Evolutionary conservation across 1,140 invertebrate species (phyloP), one percentile per base, ranked within the genome.

Genomic region (Bacillus rossius): DNA sequence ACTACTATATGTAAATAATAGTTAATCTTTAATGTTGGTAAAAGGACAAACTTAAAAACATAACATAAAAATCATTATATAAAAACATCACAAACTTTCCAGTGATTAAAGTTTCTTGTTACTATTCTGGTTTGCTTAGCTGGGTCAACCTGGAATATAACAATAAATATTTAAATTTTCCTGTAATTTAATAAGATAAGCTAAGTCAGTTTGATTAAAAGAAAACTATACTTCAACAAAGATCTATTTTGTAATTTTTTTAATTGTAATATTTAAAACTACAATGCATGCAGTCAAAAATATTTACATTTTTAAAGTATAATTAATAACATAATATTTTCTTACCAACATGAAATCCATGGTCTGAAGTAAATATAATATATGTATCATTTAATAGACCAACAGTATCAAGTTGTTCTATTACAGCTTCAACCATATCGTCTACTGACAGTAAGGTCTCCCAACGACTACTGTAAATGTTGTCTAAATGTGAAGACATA

Each of bases 331-430:
- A 8, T 8, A 41, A 41, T 41, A 7, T 10, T 17, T 29, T 40
- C 29, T 42, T 75, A 85, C 89, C 91, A 66, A 94, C 76, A 76
- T 95, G 92, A 74, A 86, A 95, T 48, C 92, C 92, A 77, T 94
- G 93, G 70, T 96, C 92, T 0, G 91, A 93, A 0, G 90, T 88
- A 64, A 87, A 91, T 45, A 94, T 83, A 0, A 94, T 69, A 67
- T 87, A 92, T 3, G 92, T 94, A 64, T 89, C 79, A 4, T 89
- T 72, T 5, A 92, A 67, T 2, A 84, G 38, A 7, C 78, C 67
- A 14, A 75, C 69, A 2, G 71, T 61, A 41, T 81, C 73, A 40
- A 93, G 69, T 20, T 76, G 67, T 1, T 75, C 64, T 13, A 91
- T 68, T 5, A 94, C 69, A 54, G 75, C 75, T 13, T 79, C 77